Conservation (phyloP, 1,140 invertebrate genomes). For the Planococcus citri region DNA sequence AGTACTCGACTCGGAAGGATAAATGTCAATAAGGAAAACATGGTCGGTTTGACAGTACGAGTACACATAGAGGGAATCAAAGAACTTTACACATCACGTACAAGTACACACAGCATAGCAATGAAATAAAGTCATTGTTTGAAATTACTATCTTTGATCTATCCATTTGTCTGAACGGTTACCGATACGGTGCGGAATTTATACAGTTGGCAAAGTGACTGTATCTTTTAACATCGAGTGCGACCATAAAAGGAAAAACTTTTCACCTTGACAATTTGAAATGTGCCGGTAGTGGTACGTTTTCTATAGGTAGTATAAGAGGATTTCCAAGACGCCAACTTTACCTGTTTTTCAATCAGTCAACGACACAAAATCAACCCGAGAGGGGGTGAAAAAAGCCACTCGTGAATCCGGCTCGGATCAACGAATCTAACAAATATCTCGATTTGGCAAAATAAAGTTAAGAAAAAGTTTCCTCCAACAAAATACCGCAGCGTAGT, state of each 20-base stretch:
- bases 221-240: background rate
- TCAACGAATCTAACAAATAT: background rate
- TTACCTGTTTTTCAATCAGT: background rate
- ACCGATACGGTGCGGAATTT: background rate
- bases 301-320: too few species aligned
- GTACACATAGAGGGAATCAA: too few species aligned
- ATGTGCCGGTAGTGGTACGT: too few species aligned
- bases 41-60: too few species aligned
- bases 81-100: background rate
- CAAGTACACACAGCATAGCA: background rate
- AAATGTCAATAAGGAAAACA: too few species aligned
- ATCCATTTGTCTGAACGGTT: background rate
- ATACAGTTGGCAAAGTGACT: background rate
- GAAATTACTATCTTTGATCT: background rate
- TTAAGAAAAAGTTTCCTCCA: background rate
- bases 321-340: background rate
- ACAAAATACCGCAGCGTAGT: background rate
- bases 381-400: too few species aligned
- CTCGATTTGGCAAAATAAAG: background rate
- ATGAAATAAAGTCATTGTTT: background rate
- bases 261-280: background rate
- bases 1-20: too few species aligned
- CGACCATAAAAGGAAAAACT: background rate
- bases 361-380: background rate
- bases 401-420: background rate